phyloP scores from a whole-genome alignment of 2,888 invertebrate genomes.

The Cyclophora albipunctata region DNA sequence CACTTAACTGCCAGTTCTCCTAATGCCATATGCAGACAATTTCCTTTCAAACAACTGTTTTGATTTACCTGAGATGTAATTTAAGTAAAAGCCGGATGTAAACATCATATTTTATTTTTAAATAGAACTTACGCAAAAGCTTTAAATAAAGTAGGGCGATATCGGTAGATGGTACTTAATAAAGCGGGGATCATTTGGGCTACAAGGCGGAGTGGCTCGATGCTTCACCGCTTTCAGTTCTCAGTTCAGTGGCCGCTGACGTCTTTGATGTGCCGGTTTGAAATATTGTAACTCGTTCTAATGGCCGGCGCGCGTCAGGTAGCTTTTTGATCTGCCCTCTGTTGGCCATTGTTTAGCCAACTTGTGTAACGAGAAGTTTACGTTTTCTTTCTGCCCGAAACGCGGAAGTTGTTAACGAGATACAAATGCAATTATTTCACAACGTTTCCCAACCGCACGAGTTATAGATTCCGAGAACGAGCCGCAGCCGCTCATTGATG shows the following conservation, averaged over 20 bases:
- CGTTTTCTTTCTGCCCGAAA: neutral
- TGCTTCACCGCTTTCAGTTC: conserved; percentile 38
- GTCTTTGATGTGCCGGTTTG: conserved; percentile 57
- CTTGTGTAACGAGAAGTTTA: conserved; percentile 7
- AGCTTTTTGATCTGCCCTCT: conserved; percentile 40
- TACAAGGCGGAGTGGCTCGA: conserved; percentile 23
- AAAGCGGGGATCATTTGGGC: conserved; percentile 21
- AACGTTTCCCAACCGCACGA: neutral
- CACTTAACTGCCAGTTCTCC: neutral
- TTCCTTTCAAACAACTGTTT: too few species aligned
- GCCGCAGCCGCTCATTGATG: conserved; percentile 2
- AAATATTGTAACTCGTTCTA: conserved; percentile 50
- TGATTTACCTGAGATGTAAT: too few species aligned
- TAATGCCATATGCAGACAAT: too few species aligned
- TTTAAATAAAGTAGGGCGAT: conserved; percentile 25
- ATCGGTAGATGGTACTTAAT: conserved; percentile 7
- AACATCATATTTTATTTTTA: conserved; percentile 5
- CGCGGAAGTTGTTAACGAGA: neutral
- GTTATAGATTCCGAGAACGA: neutral
- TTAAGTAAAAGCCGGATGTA: too few species aligned
- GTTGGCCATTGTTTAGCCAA: conserved; percentile 21
- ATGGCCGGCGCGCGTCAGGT: conserved; percentile 35
- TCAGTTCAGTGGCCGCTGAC: conserved; percentile 49
- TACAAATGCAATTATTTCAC: neutral
- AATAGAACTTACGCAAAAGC: conserved; percentile 24